Evolutionary conservation across 2,797 vertebrate species (phyloP), one percentile per base, ranked within the genome.

Genomic region (Enteromius argenteus): DNA sequence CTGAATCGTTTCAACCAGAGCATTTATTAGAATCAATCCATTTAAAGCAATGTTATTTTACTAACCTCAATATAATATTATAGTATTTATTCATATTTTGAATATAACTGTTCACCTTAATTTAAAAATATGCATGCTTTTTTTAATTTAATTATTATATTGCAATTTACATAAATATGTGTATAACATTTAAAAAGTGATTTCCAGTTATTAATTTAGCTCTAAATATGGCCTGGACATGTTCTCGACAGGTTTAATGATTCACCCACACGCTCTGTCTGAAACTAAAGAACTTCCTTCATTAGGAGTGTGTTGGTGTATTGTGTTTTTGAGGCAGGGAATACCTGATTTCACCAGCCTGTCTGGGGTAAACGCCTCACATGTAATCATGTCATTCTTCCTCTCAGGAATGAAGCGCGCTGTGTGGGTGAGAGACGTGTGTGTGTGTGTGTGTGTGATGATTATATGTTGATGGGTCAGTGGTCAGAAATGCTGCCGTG

Each of bases 401-500:
- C 44, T 37, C 32, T 78, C 51, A 81, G 71, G 30, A 81, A 23
- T 71, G 49, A 79, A 56, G 23, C 5, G 27, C 19, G 58, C 35
- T 62, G 19, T 62, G 27, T 27, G 79, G n/a, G 62, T 39, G 58
- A 14, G 74, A 75, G 4, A 37, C 46, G 46, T 56, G 35, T 51
- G 69, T 42, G 79, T 68, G 69, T 42, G 79, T 68, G 66, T 23
- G 75, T 32, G 2, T 60, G 0, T 37, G 66, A 4, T 30, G 49
- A 35, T 53, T 67, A 19, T 62, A 39, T 78, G 64, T 56, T 67
- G 35, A 60, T 79, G 66, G 81, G 27, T 85, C 71, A 81, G 51
- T 69, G 67, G 81, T 86, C 80, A 83, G 69, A 80, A 85, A 85
- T 83, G 80, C 75, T 64, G 62, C 30, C 83, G 69, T 80, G 83